Conservation (phyloP, 2,113 vertebrate species). For the Colaptes auratus region DNA sequence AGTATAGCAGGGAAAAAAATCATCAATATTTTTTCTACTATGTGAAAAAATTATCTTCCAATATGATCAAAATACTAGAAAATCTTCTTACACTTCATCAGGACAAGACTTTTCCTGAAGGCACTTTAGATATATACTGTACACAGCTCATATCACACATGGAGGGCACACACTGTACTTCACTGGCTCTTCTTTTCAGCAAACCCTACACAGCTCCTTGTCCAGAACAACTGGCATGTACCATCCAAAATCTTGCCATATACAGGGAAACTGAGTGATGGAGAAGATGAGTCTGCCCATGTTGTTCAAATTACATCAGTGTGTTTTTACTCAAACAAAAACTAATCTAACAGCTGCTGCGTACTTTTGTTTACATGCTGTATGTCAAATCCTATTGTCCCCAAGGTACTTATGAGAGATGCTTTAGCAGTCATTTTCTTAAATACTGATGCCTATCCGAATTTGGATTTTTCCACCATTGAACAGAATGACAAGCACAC, state of each 20-base stretch:
- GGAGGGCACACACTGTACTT: not conserved
- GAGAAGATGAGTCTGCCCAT: not conserved
- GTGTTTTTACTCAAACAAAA: constrained; percentile 72
- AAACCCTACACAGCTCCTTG: not conserved
- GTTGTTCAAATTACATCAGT: constrained; percentile 27
- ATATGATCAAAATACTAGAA: not conserved
- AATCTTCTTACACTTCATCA: not conserved
- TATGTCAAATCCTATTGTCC: constrained; percentile 79
- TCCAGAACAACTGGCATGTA: not conserved
- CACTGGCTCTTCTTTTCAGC: not conserved
- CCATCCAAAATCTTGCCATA: constrained; percentile 8
- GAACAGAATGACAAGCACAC: constrained; percentile 90
- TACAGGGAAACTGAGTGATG: not conserved
- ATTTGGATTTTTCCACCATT: constrained; percentile 81
- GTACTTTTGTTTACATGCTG: constrained; percentile 79
- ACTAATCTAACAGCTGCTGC: constrained; percentile 80
- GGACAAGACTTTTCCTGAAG: not conserved
- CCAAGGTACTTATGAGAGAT: constrained; percentile 78
- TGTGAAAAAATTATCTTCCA: not conserved
- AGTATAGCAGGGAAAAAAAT: not conserved
- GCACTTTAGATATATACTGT: not conserved
- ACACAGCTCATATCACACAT: not conserved
- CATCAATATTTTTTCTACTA: not conserved
- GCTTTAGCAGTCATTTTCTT: constrained; percentile 87
- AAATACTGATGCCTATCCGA: constrained; percentile 88